These are phyloP conservation scores for Crotalus helleri DNA, from an alignment of 2,113 vertebrate species.

Conservation along the genomic window DNA sequence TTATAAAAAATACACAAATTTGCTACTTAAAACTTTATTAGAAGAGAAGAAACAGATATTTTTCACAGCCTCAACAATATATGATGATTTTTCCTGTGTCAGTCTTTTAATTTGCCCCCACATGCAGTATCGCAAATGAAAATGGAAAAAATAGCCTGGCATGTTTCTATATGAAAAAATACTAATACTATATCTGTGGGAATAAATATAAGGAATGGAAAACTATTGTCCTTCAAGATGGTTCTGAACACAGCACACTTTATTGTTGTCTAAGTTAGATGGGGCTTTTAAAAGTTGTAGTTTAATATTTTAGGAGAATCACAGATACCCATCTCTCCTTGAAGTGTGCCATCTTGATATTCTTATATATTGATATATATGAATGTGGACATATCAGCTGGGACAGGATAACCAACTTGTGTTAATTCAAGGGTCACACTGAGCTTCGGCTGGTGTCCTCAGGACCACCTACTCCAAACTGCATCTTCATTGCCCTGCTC, in stretches of 20 bases:
- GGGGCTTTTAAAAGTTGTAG: not conserved
- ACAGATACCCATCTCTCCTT: not conserved
- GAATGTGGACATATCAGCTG: not conserved
- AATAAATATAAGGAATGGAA: not conserved
- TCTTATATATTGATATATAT: not conserved
- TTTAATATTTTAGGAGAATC: not conserved
- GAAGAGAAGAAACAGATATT: not conserved
- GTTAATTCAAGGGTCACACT: not conserved
- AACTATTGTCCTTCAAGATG: not conserved
- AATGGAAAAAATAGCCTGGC: not conserved
- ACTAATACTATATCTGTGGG: not conserved
- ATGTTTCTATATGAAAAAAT: not conserved
- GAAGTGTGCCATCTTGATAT: not conserved
- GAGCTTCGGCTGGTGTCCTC: not conserved
- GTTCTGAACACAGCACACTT: not conserved
- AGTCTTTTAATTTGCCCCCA: not conserved
- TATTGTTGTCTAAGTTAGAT: not conserved
- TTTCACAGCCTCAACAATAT: not conserved
- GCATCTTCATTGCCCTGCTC: not conserved
- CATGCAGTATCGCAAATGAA: not conserved
- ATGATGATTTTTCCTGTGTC: not conserved
- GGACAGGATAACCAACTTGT: not conserved
- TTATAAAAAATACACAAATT: not conserved
- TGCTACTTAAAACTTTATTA: not conserved
- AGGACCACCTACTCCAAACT: not conserved